These are phyloP conservation scores for Saccostrea glomerata DNA, from an alignment of 1,140 invertebrate genomes.

Conservation along the genomic window DNA sequence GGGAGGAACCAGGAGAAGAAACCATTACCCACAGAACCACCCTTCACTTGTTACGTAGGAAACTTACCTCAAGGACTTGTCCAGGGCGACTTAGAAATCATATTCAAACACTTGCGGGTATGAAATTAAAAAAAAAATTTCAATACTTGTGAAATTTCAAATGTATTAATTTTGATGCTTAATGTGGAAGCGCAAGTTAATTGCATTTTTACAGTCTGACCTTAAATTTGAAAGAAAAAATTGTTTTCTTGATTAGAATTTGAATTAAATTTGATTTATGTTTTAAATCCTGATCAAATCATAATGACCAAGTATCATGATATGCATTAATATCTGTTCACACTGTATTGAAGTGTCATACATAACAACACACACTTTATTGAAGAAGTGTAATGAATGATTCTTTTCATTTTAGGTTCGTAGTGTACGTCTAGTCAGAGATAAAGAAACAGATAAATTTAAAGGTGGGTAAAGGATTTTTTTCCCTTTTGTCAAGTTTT, in stretches of 20 bases:
- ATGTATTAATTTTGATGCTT: not conserved
- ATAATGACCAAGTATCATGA: not conserved
- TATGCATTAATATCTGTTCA: not conserved
- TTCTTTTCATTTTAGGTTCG: conserved; percentile 76
- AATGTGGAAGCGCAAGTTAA: too few relatives aligned
- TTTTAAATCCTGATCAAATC: too few relatives aligned
- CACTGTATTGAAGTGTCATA: not conserved
- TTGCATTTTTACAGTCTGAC: too few relatives aligned
- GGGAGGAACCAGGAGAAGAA: conserved; percentile 81
- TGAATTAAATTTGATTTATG: too few relatives aligned
- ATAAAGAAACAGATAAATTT: conserved; percentile 94
- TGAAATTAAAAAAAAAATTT: conserved; percentile 44
- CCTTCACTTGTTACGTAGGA: conserved; percentile 94
- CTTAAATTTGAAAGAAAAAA: too few relatives aligned
- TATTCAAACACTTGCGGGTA: conserved; percentile 88
- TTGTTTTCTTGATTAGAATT: too few relatives aligned
- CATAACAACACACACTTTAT: not conserved
- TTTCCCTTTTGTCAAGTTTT: too few relatives aligned
- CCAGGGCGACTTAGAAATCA: conserved; percentile 94
- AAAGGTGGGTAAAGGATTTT: conserved; percentile 81
- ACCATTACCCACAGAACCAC: conserved; percentile 91
- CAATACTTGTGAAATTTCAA: not conserved
- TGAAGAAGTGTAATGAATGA: too few relatives aligned
- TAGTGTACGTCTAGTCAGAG: conserved; percentile 93
- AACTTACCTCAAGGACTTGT: conserved; percentile 93